Base-by-base conservation (phyloP, 2,888 invertebrate genomes). In the Microctonus aethiopoides region DNA sequence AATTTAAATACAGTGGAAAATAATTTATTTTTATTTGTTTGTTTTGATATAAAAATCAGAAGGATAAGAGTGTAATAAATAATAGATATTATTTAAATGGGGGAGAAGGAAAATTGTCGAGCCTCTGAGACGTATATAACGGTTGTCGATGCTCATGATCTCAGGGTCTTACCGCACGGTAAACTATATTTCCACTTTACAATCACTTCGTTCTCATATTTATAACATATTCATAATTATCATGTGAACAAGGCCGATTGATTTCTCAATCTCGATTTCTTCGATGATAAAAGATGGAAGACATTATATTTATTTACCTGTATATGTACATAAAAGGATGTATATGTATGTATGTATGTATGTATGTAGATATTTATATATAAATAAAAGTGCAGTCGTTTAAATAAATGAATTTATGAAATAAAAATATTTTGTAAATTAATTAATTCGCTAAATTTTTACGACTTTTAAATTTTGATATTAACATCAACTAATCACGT, bases 151-250 rank as follows among this genome's bases (percentile, higher is more conserved):
- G 70, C 72, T 68, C 56, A 67, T 70, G 70, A 59, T 77, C 74
- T 81, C 81, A 81, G 79, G 80, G 81, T 70, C 82, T 79, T 72
- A 57, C 41, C 24, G n/a, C n/a, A 51, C 34, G 39, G 54, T 57
- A 71, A 74, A 62, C 69, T 66, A 64, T 70, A 71, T 74, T 73
- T 68, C 73, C 73, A 76, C 76, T 77, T 76, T 74, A 77, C 83
- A 83, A 82, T 82, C 83, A 79, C 82, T 82, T 77, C 75, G 77
- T 77, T 81, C 81, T 82, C 79, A 81, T 84, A 84, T 84, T 83
- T 82, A 82, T 84, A 84, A 84, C 78, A 82, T 83, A 84, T 84
- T 84, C 82, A 80, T 84, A 85, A 84, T 85, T 84, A 84, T 83
- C 81, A 80, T 79, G 79, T 78, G 75, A 74, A 76, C 84, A 83